Conservation (phyloP, 2,888 invertebrate genomes). For the Melipona bicolor region DNA sequence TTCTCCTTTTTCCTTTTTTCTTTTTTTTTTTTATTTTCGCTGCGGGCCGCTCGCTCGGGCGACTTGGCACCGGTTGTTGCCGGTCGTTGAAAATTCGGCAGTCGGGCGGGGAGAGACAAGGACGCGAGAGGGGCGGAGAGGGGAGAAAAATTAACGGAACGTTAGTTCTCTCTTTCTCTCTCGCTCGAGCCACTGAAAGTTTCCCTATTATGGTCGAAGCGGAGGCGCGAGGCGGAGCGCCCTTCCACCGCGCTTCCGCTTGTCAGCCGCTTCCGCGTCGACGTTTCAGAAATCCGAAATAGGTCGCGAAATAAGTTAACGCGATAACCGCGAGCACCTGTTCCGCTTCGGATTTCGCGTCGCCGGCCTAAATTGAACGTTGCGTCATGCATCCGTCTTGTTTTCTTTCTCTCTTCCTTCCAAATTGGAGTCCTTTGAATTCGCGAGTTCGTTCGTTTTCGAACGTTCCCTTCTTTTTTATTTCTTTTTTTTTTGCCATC, state of each 20-base stretch:
- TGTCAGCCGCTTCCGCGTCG: constrained; percentile 24
- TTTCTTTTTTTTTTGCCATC: not conserved
- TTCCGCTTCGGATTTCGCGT: constrained; percentile 40
- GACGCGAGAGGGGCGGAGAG: not conserved
- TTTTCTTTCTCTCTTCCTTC: not conserved
- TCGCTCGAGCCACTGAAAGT: constrained; percentile 40
- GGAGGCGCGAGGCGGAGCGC: not conserved
- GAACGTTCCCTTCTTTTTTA: not conserved
- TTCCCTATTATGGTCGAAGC: constrained; percentile 42
- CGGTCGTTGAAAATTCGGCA: constrained; percentile 37
- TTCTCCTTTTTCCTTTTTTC: too few species aligned
- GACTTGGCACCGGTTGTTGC: constrained; percentile 52
- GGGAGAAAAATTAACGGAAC: constrained; percentile 23
- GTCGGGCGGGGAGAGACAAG: not conserved
- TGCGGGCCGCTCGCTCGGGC: constrained; percentile 28
- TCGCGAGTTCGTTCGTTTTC: not conserved
- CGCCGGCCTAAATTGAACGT: not conserved
- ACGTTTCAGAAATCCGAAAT: constrained; percentile 43
- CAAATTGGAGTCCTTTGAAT: not conserved
- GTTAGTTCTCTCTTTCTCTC: constrained; percentile 14
- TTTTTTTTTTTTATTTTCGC: constrained; percentile 35
- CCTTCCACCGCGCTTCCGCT: constrained; percentile 33
- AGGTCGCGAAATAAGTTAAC: constrained; percentile 52
- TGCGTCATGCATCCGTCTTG: not conserved
- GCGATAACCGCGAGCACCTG: constrained; percentile 23